phyloP scores from a whole-genome alignment of 2,888 invertebrate genomes.

The Temnothorax unifasciatus region DNA sequence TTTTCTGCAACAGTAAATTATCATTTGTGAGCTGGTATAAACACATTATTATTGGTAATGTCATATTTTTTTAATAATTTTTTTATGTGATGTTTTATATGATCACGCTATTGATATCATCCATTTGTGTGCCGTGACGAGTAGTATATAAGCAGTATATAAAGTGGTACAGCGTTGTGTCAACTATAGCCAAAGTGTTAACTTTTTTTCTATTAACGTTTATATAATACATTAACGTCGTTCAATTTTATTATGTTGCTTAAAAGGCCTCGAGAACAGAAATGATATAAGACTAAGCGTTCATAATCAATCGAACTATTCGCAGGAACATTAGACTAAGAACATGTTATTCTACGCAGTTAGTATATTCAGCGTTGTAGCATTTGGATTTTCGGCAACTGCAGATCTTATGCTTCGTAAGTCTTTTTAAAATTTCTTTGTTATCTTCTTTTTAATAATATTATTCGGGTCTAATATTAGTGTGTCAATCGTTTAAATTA shows the following conservation, averaged over 20 bases:
- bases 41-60: too few species aligned
- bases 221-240: too few species aligned
- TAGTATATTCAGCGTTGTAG: background rate
- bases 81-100: too few species aligned
- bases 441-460: background rate
- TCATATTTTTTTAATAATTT: too few species aligned
- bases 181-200: background rate
- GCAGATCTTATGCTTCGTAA: background rate
- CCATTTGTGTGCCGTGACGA: too few species aligned
- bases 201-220: background rate
- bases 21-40: too few species aligned
- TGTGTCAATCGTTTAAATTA: background rate
- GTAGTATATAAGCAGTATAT: too few species aligned
- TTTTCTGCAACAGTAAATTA: too few species aligned
- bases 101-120: too few species aligned
- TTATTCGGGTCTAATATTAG: background rate
- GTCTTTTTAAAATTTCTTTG: background rate
- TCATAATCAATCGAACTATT: background rate
- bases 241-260: background rate
- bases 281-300: background rate
- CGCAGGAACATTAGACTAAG: background rate
- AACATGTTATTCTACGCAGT: conserved; percentile 1
- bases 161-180: too few species aligned
- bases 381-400: background rate
- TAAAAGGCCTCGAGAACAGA: background rate